phyloP scores from a whole-genome alignment of 1,140 invertebrate species.

The Drosophila guanche region DNA sequence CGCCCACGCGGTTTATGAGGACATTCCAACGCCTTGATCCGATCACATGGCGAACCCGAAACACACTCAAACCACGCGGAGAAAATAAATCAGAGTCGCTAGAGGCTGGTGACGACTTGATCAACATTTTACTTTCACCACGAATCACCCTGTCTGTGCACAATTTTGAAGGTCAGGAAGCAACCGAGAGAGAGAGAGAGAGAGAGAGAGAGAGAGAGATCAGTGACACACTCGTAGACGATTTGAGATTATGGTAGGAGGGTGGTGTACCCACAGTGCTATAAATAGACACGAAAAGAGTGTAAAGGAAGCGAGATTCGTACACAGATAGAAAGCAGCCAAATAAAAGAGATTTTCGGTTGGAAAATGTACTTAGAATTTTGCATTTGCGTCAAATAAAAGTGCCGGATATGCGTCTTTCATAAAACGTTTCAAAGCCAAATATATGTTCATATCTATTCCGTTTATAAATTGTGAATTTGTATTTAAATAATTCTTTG shows the following conservation, averaged over 20 bases:
- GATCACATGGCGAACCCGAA: constrained; percentile 24
- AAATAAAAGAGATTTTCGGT: constrained; percentile 10
- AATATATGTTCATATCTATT: constrained; percentile 3
- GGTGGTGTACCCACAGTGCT: constrained; percentile 54
- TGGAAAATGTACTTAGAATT: constrained; percentile 30
- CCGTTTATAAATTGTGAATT: constrained; percentile 6
- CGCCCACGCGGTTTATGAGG: constrained; percentile 31
- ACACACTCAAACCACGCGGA: background rate
- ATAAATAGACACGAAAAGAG: constrained; percentile 52
- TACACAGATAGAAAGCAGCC: constrained; percentile 9
- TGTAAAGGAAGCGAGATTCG: constrained; percentile 25
- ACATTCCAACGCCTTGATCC: constrained; percentile 19
- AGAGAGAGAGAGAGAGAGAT: constrained; percentile 6
- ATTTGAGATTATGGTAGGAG: constrained; percentile 26
- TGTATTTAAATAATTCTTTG: constrained; percentile 16
- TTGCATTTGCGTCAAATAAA: constrained; percentile 48
- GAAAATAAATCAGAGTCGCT: constrained; percentile 38
- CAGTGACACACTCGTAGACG: too few species aligned
- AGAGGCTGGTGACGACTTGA: constrained; percentile 29
- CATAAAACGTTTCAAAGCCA: constrained; percentile 11
- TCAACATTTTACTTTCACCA: constrained; percentile 33
- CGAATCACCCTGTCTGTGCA: constrained; percentile 24
- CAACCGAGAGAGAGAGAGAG: constrained; percentile 7
- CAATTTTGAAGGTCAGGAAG: constrained; percentile 71
- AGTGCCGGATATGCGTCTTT: constrained; percentile 66